Evolutionary conservation across 2,888 invertebrate species (phyloP), one percentile per base, ranked within the genome.

Genomic region (Neoascia interrupta): DNA sequence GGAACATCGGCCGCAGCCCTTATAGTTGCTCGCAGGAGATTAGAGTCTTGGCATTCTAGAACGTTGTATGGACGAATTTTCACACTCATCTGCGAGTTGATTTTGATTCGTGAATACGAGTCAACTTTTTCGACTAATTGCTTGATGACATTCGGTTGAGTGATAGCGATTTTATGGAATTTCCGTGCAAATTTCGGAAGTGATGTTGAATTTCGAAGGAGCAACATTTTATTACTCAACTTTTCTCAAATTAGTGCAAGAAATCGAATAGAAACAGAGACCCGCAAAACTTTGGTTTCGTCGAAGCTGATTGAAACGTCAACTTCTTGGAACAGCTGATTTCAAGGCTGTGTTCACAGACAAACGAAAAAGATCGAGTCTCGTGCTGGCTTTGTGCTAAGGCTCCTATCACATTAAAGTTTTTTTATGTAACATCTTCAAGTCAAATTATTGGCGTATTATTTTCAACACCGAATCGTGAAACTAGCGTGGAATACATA

Each of bases 41-140:
- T 80, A 5, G 80, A 61, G 28, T 80, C 80, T 36, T 73, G 80
- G 16, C 80, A 80, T 53, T 80, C 80, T 8, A 69, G 45, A 43
- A 80, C 68, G 26, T 80, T 74, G 28, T 80, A 80, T 6, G 80
- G 80, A 1, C 69, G 69, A 13, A 80, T 80, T 74, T 80, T 80
- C 8, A 80, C 53, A 45, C 16, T 43, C 8, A 80, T 56, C 45
- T 80, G 53, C 1, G 80, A 80, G 18, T 69, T 69, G 13, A 80
- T 63, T 69, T 74, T 68, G 31, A 80, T 80, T 69, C 64, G 68
- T 16, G 80, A 80, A 34, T 69, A 80, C 2, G 80, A 41, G 16
- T 80, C 80, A 5, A 80, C 80, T 63, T 69, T 74, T 10, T 74
- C 66, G 5, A 80, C 28, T 1, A 69, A n/a, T 43, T 80, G 63